phyloP scores from a whole-genome alignment of 2,113 vertebrate genomes.

The Chrysochloris asiatica region DNA sequence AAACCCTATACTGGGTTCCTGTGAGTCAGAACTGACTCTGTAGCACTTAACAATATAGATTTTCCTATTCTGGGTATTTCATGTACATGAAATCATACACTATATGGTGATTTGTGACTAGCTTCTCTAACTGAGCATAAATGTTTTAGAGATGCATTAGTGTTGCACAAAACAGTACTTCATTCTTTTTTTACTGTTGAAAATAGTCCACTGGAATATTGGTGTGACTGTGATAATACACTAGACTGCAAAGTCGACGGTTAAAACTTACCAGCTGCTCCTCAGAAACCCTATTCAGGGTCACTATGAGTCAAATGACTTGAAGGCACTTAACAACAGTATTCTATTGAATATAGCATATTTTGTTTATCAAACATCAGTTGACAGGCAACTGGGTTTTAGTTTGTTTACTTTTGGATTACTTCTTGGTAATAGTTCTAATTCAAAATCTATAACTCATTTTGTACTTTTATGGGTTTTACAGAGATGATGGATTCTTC shows the following conservation, averaged over 20 bases:
- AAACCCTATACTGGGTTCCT: no score
- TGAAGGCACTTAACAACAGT: no score
- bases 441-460: background rate
- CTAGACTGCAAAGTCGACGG: no score
- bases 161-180: background rate
- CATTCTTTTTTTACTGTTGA: conserved; percentile 15
- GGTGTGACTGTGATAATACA: no score
- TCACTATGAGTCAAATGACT: no score
- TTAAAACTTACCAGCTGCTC: no score
- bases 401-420: conserved; percentile 24
- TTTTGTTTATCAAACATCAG: background rate
- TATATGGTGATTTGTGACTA: background rate
- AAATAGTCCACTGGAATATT: no score
- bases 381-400: background rate
- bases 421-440: conserved; percentile 11
- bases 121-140: background rate
- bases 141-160: background rate
- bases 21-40: no score
- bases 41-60: no score
- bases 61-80: background rate
- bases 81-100: background rate
- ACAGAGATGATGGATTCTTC: background rate
- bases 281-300: no score
- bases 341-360: background rate
- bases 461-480: background rate